A percentile compares a stretch with the other conserved stretches of the same genome.
These are phyloP conservation scores for Brevipalpus yothersi DNA, from an alignment of 1,140 invertebrate genomes.

Conservation along the genomic window DNA sequence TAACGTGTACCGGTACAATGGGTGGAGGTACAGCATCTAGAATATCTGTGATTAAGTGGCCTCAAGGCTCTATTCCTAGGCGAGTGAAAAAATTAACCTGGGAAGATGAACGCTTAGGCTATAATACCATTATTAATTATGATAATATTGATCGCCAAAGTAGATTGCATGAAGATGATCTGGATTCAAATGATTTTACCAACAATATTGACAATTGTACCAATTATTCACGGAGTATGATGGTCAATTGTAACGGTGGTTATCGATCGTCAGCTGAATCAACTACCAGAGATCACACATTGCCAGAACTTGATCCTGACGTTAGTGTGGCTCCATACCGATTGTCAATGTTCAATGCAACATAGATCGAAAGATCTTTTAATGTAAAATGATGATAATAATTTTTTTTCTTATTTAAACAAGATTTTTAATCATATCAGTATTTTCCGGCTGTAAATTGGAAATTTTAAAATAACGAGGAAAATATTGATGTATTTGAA, in stretches of 20 bases:
- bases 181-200: not conserved
- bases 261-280: slow-evolving; percentile 12
- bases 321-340: slow-evolving; percentile 25
- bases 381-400: no score
- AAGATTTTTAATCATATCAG: no score
- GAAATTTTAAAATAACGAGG: no score
- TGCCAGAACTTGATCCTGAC: slow-evolving; percentile 28
- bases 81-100: slow-evolving; percentile 45
- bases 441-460: no score
- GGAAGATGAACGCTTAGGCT: slow-evolving; percentile 30
- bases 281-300: not conserved
- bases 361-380: no score
- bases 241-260: no score
- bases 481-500: no score
- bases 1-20: not conserved
- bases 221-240: not conserved
- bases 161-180: no score
- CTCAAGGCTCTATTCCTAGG: slow-evolving; percentile 31
- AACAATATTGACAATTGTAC: not conserved
- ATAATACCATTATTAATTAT: slow-evolving; percentile 2
- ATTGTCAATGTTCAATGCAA: slow-evolving; percentile 10
- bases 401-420: no score
- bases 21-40: slow-evolving; percentile 2
- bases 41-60: slow-evolving; percentile 12
- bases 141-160: not conserved